These are phyloP conservation scores for Nymphalis urticae DNA, from an alignment of 2,888 invertebrate genomes.

Conservation along the genomic window DNA sequence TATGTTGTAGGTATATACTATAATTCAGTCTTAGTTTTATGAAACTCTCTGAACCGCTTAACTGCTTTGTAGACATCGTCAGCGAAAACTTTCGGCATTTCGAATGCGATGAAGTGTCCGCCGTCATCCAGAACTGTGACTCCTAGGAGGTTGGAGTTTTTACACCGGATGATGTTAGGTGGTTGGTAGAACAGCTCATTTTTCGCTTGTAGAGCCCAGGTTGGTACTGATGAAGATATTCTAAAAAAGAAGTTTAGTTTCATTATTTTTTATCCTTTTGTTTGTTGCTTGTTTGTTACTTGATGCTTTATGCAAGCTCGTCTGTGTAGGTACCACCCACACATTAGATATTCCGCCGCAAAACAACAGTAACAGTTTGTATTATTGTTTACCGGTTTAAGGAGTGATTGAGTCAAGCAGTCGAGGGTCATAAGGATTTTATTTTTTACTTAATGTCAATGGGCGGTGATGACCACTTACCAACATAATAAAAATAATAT, in stretches of 20 bases:
- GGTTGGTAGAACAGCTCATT: constrained; percentile 83
- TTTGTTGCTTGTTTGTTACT: too few species aligned
- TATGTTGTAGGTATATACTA: neutral
- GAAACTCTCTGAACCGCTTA: constrained; percentile 40
- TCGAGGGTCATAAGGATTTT: too few species aligned
- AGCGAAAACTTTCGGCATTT: constrained; percentile 85
- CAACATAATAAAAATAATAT: too few species aligned
- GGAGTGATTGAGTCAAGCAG: too few species aligned
- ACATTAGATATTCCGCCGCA: too few species aligned
- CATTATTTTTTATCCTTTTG: too few species aligned
- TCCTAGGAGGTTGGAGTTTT: constrained; percentile 84
- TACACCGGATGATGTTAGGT: constrained; percentile 77
- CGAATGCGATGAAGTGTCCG: constrained; percentile 91
- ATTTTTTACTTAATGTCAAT: too few species aligned
- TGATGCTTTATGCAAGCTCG: too few species aligned
- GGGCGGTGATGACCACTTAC: too few species aligned
- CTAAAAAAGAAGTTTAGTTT: constrained; percentile 34
- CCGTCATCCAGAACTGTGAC: constrained; percentile 82
- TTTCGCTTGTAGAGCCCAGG: constrained; percentile 85
- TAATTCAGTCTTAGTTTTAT: constrained; percentile 30
- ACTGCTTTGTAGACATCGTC: constrained; percentile 78
- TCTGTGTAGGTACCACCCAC: too few species aligned
- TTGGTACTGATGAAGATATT: constrained; percentile 80
- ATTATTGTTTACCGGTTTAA: too few species aligned
- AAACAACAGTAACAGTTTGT: too few species aligned